Base-by-base conservation (phyloP, 92 coral and sea anemone species). In the Galaxea fascicularis region DNA sequence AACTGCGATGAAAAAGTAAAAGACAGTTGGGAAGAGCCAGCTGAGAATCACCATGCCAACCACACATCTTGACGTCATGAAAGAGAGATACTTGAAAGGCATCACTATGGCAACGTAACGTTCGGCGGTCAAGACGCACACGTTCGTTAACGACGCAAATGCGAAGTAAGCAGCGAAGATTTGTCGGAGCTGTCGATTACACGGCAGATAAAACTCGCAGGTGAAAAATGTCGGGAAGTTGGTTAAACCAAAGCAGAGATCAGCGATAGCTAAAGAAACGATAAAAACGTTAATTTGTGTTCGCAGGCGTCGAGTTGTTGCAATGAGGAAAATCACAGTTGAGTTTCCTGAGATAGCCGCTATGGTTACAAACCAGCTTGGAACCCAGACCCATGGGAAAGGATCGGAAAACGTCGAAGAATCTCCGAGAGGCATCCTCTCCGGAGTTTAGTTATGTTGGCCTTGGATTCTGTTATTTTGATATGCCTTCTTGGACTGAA, bases 111-210 rank as follows among this genome's bases (percentile, higher is more conserved):
- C n/a, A n/a, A n/a, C 65, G 30, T 74, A 74, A 74, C 79, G 79
- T 65, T 74, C 79, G 4, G 49, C 79, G 4, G 66, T 74, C 79
- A 74, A 13, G 79, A 31, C 45, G 66, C 79, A 74, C 28, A 54
- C n/a, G n/a, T n/a, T n/a, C n/a, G n/a, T n/a, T n/a, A n/a, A n/a
- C n/a, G n/a, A n/a, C n/a, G n/a, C n/a, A n/a, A 18, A 74, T 1
- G 66, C 79, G 79, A 74, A 74, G 66, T 74, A 74, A 28, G 79
- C 65, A 17, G 79, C 79, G 66, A 74, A 74, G 79, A 74, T 74
- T 26, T 30, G n/a, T 31, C 79, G 65, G 4, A 74, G 66, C 16
- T 74, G 28, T 54, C 79, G 20, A 29, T 74, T 65, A 31, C 79
- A 74, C 27, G 66, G 13, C 44, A 74, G 65, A n/a, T 56, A 74